Evolutionary conservation across 2,888 invertebrate species (phyloP).

Genomic region (Psylliodes chrysocephalus): DNA sequence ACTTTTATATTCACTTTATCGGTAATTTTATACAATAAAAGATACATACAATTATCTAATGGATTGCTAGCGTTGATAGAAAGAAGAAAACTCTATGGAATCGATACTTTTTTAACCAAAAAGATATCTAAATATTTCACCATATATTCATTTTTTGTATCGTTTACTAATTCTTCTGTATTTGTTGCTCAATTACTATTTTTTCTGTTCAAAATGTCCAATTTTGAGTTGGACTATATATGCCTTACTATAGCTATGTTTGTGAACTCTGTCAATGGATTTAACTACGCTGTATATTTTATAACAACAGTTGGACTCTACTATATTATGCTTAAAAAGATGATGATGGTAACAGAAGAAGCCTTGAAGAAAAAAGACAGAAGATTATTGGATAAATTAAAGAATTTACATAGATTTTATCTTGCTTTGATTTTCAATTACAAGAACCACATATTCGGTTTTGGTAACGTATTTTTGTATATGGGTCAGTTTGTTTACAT

Average conservation of each 20-base stretch:
- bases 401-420: conserved; percentile 21
- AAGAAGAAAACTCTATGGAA: conserved; percentile 23
- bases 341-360: neutral
- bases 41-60: conserved; percentile 16
- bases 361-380: neutral
- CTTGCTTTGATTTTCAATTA: conserved; percentile 24
- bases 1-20: neutral
- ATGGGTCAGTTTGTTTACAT: conserved; percentile 12
- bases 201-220: neutral
- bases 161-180: neutral
- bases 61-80: conserved; percentile 22
- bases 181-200: neutral
- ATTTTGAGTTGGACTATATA: neutral
- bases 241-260: neutral
- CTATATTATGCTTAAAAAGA: neutral
- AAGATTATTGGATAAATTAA: conserved; percentile 14
- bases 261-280: neutral
- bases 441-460: conserved; percentile 15
- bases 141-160: neutral
- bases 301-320: neutral
- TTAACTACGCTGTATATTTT: neutral
- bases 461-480: conserved; percentile 1
- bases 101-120: conserved; percentile 18
- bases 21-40: neutral
- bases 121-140: neutral